Conservation (phyloP, 2,797 vertebrate species). For the Cynopterus sphinx region DNA sequence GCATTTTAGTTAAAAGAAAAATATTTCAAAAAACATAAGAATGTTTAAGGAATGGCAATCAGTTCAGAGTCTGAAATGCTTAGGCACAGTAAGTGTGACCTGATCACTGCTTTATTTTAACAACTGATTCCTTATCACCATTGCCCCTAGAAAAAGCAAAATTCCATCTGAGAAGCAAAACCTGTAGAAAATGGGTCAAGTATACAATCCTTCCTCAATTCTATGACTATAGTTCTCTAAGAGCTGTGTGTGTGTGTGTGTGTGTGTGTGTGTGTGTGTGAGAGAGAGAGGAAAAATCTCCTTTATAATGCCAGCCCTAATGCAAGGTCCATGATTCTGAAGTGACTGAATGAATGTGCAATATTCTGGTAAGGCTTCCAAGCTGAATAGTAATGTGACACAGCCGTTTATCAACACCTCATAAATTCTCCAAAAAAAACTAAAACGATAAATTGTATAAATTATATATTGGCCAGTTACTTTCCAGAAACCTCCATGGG, state of each 20-base stretch:
- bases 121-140: background rate
- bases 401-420: background rate
- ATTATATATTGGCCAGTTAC: background rate
- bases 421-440: background rate
- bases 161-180: conserved; percentile 23
- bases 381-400: background rate
- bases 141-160: background rate
- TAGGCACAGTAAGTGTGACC: background rate
- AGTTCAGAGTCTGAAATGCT: background rate
- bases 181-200: background rate
- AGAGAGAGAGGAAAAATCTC: background rate
- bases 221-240: background rate
- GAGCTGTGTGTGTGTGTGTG: background rate
- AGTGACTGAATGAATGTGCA: background rate
- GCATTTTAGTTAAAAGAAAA: background rate
- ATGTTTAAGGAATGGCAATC: background rate
- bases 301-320: background rate
- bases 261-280: background rate
- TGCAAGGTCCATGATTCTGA: background rate
- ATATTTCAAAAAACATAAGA: background rate
- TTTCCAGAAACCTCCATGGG: background rate
- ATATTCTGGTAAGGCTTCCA: background rate
- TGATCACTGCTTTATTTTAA: background rate
- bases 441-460: background rate
- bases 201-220: background rate